Base-by-base conservation (phyloP, 2,797 vertebrate species). In the Myiotriccus ornatus region DNA sequence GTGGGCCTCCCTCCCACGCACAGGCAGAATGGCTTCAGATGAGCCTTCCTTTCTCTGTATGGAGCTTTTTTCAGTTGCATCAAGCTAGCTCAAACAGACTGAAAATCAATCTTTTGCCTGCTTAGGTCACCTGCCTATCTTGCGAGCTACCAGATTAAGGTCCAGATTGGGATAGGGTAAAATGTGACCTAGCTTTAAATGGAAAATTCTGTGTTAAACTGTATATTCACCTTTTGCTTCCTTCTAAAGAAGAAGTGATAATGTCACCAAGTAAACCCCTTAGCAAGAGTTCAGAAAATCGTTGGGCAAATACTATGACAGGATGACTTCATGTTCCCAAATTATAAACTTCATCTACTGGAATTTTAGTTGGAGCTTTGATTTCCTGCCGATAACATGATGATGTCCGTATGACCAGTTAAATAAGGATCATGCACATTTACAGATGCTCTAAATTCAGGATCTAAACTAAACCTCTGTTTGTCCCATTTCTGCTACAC, bases 1-100 rank as follows among this genome's bases (percentile, higher is more conserved):
- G n/a, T 57, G 74, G 75, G 68, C 84, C 71, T 89, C 78, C 71
- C 92, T 95, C 91, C 90, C 88, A 90, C n/a, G 2, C 55, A 43
- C 70, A 84, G 27, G 27, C 83, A 87, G 63, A 57, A 41, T 23
- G 49, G 47, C 43, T 94, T 92, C 76, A 67, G 39, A 86, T 46
- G 87, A 78, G 23, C 27, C 79, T 70, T 46, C 41, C 67, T 92
- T 91, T 41, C 39, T 64, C 74, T 55, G 15, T 56, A 50, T 14
- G 14, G 37, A 64, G 47, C 11, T 83, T 47, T 85, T 53, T 81
- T 87, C 18, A 63, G 44, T 69, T 63, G 44, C 2, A 0, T 67
- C 43, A 60, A 74, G 18, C 24, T 77, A 46, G 64, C 28, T 87
- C 52, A 55, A 41, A 84, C 0, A 6, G 41, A 60, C 39, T 57